phyloP scores from a whole-genome alignment of 2,888 invertebrate genomes.

The Cynaeus angustus region DNA sequence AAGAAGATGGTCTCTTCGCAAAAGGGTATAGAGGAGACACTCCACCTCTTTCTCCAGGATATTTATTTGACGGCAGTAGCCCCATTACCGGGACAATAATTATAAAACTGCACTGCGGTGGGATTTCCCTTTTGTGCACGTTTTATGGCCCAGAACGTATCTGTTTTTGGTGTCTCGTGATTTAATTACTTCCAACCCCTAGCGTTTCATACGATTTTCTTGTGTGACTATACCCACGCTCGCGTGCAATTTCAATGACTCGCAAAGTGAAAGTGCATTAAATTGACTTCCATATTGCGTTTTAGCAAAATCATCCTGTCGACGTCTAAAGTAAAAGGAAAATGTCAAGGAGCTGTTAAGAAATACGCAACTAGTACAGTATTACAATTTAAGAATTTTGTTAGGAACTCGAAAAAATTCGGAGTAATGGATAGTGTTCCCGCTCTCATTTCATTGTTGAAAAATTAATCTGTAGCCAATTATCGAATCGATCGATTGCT shows the following conservation, averaged over 20 bases:
- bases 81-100: constrained; percentile 19
- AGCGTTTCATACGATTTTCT: background rate
- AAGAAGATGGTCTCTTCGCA: constrained; percentile 21
- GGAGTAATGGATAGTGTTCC: constrained; percentile 21
- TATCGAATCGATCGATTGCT: constrained; percentile 30
- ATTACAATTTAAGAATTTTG: constrained; percentile 22
- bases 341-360: constrained; percentile 42
- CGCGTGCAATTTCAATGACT: constrained; percentile 30
- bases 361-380: constrained; percentile 38
- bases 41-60: constrained; percentile 4
- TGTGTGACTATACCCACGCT: constrained; percentile 3
- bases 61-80: constrained; percentile 24
- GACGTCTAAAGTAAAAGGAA: constrained; percentile 38
- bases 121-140: constrained; percentile 23
- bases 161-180: constrained; percentile 18
- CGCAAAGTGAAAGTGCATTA: constrained; percentile 39
- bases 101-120: constrained; percentile 20
- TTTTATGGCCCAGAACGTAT: constrained; percentile 16
- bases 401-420: constrained; percentile 15
- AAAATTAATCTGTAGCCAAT: constrained; percentile 22
- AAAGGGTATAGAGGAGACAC: background rate
- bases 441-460: constrained; percentile 32
- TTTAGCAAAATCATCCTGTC: constrained; percentile 42
- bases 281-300: constrained; percentile 35
- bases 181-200: constrained; percentile 20